Base-by-base conservation (phyloP, 2,113 vertebrate species). In the Anguilla rostrata region DNA sequence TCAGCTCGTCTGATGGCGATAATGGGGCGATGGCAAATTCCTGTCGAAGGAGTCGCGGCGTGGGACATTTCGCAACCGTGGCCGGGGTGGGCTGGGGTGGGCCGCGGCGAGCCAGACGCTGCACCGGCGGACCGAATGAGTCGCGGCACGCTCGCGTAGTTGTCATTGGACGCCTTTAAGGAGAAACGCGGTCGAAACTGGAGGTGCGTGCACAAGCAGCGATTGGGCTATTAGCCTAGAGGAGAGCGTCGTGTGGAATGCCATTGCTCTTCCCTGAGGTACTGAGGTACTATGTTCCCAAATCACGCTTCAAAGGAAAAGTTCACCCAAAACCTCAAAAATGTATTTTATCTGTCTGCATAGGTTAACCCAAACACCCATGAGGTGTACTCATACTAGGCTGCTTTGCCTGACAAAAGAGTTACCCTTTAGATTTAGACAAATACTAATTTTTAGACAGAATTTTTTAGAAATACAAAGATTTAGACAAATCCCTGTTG, bases 1-100 rank as follows among this genome's bases (percentile, higher is more conserved):
- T 96, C 95, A 95, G 93, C 94, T 95, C 92, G 93, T 95, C 93
- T 95, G 95, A 95, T 95, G 93, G 93, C 94, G 94, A 96, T 96
- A 96, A 94, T 94, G 93, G 94, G 92, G 93, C 89, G 91, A 95
- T 95, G 95, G 95, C 95, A 96, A 95, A 95, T 95, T 96, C 95
- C 94, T 95, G 95, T 95, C 94, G 94, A 92, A 89, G 92, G 92
- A 89, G 92, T 90, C 88, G 88, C 87, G 91, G 93, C 84, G 60
- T 26, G 60, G 60, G 60, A 26, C 26, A 91, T 96, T 95, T 95
- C 92, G 91, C 95, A 95, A 96, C 89, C 88, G 87, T 26, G 60
- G 60, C 91, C 92, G 95, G 34, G 95, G 94, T 94, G 95, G 60
- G 60, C 91, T 91, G 95, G 34, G 95, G 94, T 94, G 95, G 92